Evolutionary conservation across 2,113 vertebrate genomes (phyloP), one percentile per base, ranked within the genome.

Genomic region (Hylia prasina): DNA sequence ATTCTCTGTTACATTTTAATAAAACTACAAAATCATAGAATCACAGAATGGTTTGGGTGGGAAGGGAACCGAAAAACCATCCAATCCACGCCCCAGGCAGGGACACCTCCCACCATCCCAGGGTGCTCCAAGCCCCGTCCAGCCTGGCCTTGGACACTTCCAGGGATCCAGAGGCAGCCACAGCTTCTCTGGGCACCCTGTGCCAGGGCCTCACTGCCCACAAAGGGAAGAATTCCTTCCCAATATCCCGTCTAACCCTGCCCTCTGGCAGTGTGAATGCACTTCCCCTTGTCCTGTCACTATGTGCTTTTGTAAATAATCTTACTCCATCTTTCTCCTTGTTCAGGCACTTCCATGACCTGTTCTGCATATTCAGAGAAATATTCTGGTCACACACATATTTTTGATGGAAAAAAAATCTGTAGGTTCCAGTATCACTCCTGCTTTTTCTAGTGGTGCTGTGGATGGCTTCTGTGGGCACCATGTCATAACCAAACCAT

Each of bases 61-160:
- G 23, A 51, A 66, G 7, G 8, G 28, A 37, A 18, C 6, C 28
- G 12, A 33, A 64, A 51, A 17, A 3, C 11, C 23, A 51, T 20
- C 22, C 22, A 44, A 4, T 16, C 10, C 44, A 42, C 0, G 0
- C 1, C 4, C 11, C 28, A 15, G n/a, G 4, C 37, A 66, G 37
- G 33, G 44, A 24, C 33, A 75, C 0, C 6, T 60, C 3, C 28
- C 39, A 60, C 28, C 3, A 0, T 0, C 10, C 28, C 51, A 89
- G 37, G 13, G 0, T 7, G 13, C 58, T 75, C 24, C 69, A 60
- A 60, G n/a, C 11, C 6, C 4, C 0, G 0, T 68, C 47, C 78
- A 75, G 0, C 11, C 23, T n/a, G 33, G 11, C 13, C 53, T 68
- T 53, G 45, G 54, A 6, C n/a, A 54, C 9, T 54, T 2, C 39